These are phyloP conservation scores for Phragmatobia fuliginosa DNA, from an alignment of 2,888 invertebrate species.

Conservation along the genomic window DNA sequence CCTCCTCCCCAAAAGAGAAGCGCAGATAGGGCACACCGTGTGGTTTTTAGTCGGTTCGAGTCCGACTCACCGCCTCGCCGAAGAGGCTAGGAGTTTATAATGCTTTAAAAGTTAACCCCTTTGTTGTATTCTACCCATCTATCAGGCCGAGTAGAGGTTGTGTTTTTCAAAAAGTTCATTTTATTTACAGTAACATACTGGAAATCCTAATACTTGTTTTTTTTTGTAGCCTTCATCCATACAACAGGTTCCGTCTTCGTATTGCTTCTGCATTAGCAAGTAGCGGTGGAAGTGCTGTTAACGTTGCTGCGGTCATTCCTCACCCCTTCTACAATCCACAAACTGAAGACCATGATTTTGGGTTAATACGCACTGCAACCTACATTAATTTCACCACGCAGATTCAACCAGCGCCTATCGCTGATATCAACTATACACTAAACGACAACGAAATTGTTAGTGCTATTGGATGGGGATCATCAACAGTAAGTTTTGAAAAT, in stretches of 20 bases:
- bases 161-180: background rate
- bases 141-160: too few relatives aligned
- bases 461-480: slow-evolving; percentile 5
- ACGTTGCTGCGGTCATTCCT: background rate
- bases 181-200: background rate
- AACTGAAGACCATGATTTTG: slow-evolving; percentile 5
- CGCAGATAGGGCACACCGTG: too few relatives aligned
- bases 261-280: background rate
- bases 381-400: background rate
- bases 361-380: background rate
- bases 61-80: too few relatives aligned
- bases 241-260: slow-evolving; percentile 30
- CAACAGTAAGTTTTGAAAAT: background rate
- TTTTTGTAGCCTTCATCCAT: background rate
- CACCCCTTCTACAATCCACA: slow-evolving; percentile 6
- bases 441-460: background rate
- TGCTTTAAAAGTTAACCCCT: too few relatives aligned
- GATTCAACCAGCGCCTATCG: slow-evolving; percentile 3
- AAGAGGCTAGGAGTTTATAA: too few relatives aligned
- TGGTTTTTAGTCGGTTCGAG: too few relatives aligned
- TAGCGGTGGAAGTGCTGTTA: background rate
- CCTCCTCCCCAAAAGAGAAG: too few relatives aligned
- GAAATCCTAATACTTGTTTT: background rate
- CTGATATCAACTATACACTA: background rate
- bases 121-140: too few relatives aligned